phyloP scores from a whole-genome alignment of 2,113 vertebrate genomes.

The Hypanus sabinus region DNA sequence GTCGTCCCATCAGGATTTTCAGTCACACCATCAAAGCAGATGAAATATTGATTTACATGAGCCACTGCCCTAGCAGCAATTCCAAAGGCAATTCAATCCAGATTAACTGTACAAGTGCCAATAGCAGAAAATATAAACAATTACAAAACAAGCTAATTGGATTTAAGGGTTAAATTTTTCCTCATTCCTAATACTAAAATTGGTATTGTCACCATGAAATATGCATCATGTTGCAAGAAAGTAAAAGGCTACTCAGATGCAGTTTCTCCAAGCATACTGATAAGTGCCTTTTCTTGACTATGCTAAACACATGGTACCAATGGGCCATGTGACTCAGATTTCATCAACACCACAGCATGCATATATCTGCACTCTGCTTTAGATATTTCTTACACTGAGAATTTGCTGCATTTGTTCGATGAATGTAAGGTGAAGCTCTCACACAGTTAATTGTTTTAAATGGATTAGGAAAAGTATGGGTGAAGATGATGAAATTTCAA shows the following conservation, averaged over 20 bases:
- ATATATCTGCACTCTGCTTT: neutral
- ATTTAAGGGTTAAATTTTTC: neutral
- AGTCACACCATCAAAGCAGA: neutral
- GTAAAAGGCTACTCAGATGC: neutral
- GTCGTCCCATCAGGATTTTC: neutral
- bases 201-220: neutral
- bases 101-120: neutral
- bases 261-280: neutral
- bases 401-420: neutral
- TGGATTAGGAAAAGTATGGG: neutral
- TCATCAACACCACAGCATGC: neutral
- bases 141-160: neutral
- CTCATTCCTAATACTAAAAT: neutral
- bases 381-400: neutral
- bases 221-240: neutral
- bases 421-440: neutral
- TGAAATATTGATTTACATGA: neutral
- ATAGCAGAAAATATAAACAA: neutral
- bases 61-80: neutral
- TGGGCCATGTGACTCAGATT: neutral
- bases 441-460: neutral
- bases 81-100: neutral
- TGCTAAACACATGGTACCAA: neutral
- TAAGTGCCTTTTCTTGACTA: neutral
- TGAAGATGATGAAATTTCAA: neutral